A percentile compares a stretch with the other conserved stretches of the same genome.
Conservation (phyloP, 2,113 vertebrate genomes). For the Sebastes schlegelii region DNA sequence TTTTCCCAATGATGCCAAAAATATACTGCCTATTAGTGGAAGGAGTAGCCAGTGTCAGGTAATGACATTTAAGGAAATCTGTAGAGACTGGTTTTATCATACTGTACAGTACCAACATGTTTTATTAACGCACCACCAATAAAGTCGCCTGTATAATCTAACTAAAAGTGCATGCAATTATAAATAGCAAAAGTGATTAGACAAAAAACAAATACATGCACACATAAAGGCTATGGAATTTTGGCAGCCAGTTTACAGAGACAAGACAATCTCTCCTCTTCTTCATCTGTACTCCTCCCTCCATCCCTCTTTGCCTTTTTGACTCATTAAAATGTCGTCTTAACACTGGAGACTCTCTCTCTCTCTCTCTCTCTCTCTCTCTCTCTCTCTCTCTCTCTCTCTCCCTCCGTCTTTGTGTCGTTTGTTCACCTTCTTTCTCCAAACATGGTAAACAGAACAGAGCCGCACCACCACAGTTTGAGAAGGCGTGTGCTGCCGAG, state of each 20-base stretch:
- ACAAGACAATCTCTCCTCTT: not conserved
- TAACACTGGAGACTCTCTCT: constrained; percentile 32
- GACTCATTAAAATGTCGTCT: constrained; percentile 67
- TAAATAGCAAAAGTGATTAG: not conserved
- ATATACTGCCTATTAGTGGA: not conserved
- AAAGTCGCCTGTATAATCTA: not conserved
- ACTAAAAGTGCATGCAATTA: constrained; percentile 15
- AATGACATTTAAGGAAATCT: constrained; percentile 23
- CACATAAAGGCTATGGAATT: not conserved
- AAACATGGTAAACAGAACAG: constrained; percentile 77
- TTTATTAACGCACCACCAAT: constrained; percentile 11
- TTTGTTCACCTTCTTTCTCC: constrained; percentile 71
- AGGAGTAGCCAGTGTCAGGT: constrained; percentile 9
- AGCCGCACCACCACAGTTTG: constrained; percentile 36
- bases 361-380: not conserved
- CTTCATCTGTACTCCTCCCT: not conserved
- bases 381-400: constrained; percentile 10
- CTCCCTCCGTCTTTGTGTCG: constrained; percentile 44
- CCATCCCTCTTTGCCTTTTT: constrained; percentile 27
- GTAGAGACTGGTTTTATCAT: constrained; percentile 13
- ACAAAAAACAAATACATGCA: not conserved
- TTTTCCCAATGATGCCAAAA: too few relatives aligned
- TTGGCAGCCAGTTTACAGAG: not conserved
- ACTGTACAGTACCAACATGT: not conserved
- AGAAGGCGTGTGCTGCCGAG: constrained; percentile 41